Base-by-base conservation (phyloP, 2,113 vertebrate species). In the Xiphias gladius region DNA sequence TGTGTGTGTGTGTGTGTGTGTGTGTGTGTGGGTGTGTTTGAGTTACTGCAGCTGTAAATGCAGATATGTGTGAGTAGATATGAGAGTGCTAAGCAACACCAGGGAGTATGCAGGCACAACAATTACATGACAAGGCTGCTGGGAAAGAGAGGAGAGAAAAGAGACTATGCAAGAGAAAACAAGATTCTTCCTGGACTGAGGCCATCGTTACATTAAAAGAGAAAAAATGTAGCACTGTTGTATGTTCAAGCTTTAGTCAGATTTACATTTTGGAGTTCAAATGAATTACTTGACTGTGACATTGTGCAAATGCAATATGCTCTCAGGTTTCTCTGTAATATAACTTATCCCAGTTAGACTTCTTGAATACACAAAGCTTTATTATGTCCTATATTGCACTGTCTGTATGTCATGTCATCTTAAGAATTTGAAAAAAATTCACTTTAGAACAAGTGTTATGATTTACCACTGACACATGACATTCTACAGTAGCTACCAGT, bases 91-190 rank as follows among this genome's bases (percentile, higher is more conserved):
- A 65, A 41, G 46, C 73, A 62, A 55, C 48, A 64, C 43, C 28
- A 46, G 55, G 24, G 41, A 77, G 54, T 55, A 30, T 62, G 61
- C 30, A 76, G 50, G 58, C 39, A 76, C 39, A 54, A 76, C 63
- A 73, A 62, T 73, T 72, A 73, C 76, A 71, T 48, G n/a, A 50
- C 0, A 8, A 41, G 46, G 48, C 16, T 69, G 73, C 7, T 8
- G 28, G 50, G 30, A 70, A 43, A 17, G 24, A 37, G 2, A 28
- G 32, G 16, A 43, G 26, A 63, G 20, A 71, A 77, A 55, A 57
- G 11, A 41, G 35, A 37, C 64, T 46, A 57, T 64, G 12, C 19
- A 76, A 32, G 19, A 11, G 8, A 83, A 58, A 52, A 32, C 7
- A 24, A 55, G 5, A 24, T 26, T 35, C 17, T 14, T 59, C 13